Percentiles rank a stretch among this genome's conserved stretches.
Evolutionary conservation across 2,888 invertebrate genomes (phyloP).

Genomic region (Idaea aversata): DNA sequence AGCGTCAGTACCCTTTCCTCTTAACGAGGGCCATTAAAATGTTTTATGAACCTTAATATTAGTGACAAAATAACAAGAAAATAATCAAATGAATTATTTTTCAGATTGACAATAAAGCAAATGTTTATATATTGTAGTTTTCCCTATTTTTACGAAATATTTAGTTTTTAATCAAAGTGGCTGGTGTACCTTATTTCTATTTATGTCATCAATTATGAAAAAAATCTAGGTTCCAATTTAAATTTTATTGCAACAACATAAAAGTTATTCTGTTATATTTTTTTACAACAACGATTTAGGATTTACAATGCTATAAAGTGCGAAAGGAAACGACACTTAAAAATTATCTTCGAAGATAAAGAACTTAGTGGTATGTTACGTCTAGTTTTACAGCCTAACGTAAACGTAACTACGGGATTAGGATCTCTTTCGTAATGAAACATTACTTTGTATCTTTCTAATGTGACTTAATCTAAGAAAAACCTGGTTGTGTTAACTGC

Average conservation of each 20-base stretch:
- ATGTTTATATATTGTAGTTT: too few relatives aligned
- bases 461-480: background rate
- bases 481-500: background rate
- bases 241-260: constrained; percentile 7
- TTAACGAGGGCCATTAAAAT: too few relatives aligned
- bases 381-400: constrained; percentile 45
- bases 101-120: too few relatives aligned
- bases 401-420: constrained; percentile 27
- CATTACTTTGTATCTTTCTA: constrained; percentile 32
- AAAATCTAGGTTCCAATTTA: background rate
- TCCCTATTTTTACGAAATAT: too few relatives aligned
- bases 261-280: constrained; percentile 25
- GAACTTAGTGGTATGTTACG: constrained; percentile 48
- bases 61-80: too few relatives aligned
- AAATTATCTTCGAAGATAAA: constrained; percentile 59
- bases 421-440: constrained; percentile 29
- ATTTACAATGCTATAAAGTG: constrained; percentile 51
- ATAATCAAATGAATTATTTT: too few relatives aligned
- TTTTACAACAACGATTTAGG: constrained; percentile 44
- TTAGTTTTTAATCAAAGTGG: too few relatives aligned
- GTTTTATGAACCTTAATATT: too few relatives aligned
- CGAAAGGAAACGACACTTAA: constrained; percentile 46
- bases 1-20: too few relatives aligned
- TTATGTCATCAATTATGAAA: background rate
- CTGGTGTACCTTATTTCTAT: too few relatives aligned